These are phyloP conservation scores for Phymatocera aterrima DNA, from an alignment of 2,888 invertebrate species.

Conservation along the genomic window DNA sequence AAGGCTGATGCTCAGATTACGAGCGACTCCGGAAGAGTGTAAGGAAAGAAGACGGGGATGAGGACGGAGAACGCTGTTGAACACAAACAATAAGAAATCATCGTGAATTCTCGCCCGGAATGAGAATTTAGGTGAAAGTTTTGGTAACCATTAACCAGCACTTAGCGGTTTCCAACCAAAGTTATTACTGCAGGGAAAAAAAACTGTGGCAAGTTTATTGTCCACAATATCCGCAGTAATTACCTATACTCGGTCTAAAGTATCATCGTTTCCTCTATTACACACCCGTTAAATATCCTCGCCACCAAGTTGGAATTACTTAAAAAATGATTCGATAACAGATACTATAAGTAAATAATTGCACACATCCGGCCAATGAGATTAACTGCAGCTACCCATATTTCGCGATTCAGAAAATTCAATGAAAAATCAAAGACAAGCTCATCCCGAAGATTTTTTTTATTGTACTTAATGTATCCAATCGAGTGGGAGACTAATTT, in stretches of 20 bases:
- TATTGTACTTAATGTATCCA: not conserved
- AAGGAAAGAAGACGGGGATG: not conserved
- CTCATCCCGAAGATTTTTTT: not conserved
- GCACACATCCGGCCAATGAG: no score
- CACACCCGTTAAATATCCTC: not conserved
- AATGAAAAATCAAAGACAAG: constrained; percentile 6
- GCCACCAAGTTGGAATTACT: not conserved
- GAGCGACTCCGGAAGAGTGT: not conserved
- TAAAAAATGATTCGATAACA: not conserved
- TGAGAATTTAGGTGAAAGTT: constrained; percentile 54
- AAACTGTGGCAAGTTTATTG: constrained; percentile 53
- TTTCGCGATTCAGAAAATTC: not conserved
- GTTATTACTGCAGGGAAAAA: constrained; percentile 49
- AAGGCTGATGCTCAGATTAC: no score
- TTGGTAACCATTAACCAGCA: constrained; percentile 54
- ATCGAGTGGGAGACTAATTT: constrained; percentile 41
- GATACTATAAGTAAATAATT: not conserved
- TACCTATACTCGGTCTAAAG: no score
- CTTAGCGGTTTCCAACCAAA: constrained; percentile 43
- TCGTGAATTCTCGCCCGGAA: not conserved
- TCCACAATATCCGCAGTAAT: no score
- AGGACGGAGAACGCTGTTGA: no score
- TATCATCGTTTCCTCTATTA: not conserved
- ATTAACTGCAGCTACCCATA: not conserved
- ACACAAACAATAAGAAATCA: constrained; percentile 21